Evolutionary conservation across 2,888 invertebrate species (phyloP).

Genomic region (Caenorhabditis sulstoni): DNA sequence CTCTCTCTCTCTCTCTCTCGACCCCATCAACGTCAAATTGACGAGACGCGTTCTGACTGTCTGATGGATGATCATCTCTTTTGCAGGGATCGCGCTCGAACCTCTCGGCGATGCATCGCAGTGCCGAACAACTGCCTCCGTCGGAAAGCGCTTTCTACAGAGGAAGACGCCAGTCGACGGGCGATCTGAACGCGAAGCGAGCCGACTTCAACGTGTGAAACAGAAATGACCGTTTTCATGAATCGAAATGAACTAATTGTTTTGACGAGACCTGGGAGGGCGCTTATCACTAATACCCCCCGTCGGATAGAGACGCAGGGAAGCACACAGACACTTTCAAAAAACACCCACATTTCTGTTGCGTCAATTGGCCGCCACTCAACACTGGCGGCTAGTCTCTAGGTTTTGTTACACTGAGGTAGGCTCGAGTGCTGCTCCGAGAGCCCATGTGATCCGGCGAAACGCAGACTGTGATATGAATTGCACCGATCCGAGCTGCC

Average conservation of each 20-base stretch:
- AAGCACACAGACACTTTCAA: slow-evolving; percentile 26
- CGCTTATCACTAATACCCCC: slow-evolving; percentile 13
- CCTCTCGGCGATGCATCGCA: slow-evolving; percentile 37
- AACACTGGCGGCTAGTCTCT: slow-evolving; percentile 27
- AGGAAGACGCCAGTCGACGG: slow-evolving; percentile 52
- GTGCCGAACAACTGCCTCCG: slow-evolving; percentile 38
- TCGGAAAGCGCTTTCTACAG: slow-evolving; percentile 37
- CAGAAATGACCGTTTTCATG: background rate
- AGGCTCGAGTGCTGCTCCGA: slow-evolving; percentile 19
- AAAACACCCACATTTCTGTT: slow-evolving; percentile 28
- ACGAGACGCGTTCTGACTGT: slow-evolving; percentile 24
- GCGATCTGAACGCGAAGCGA: slow-evolving; percentile 46
- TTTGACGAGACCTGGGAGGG: slow-evolving; percentile 21
- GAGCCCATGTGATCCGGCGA: slow-evolving; percentile 13
- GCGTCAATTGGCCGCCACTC: slow-evolving; percentile 39
- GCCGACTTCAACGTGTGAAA: slow-evolving; percentile 51
- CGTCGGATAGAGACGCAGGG: background rate
- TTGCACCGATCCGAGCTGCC: slow-evolving; percentile 26
- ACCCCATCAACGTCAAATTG: slow-evolving; percentile 36
- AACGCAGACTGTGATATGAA: slow-evolving; percentile 20
- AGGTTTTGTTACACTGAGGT: slow-evolving; percentile 46
- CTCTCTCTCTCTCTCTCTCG: background rate
- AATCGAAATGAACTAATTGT: slow-evolving; percentile 10
- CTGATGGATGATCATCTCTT: background rate
- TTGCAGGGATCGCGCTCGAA: slow-evolving; percentile 57